A percentile compares a stretch with the other conserved stretches of the same genome.
These are phyloP conservation scores for Dastarcus helophoroides DNA, from an alignment of 2,888 invertebrate species.

Conservation along the genomic window DNA sequence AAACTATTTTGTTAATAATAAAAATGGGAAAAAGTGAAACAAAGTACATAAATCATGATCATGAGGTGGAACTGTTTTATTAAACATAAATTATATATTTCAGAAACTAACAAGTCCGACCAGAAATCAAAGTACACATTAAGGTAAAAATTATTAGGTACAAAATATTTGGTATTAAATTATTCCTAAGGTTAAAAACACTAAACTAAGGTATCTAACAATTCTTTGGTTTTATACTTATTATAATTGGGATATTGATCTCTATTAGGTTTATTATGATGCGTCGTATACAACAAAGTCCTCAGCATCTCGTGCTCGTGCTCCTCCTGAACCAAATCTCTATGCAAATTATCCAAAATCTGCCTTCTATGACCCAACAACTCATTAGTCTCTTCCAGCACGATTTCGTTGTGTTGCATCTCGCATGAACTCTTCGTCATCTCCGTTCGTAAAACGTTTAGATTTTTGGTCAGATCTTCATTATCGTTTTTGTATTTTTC, in stretches of 20 bases:
- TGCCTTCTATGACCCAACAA: conserved; percentile 26
- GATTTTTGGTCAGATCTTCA: conserved; percentile 27
- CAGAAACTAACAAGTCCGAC: conserved; percentile 9
- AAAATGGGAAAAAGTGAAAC: too few species aligned
- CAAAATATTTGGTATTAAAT: conserved; percentile 38
- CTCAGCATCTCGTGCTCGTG: conserved; percentile 36
- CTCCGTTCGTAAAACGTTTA: conserved; percentile 30
- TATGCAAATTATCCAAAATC: conserved; percentile 31
- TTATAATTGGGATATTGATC: conserved; percentile 21
- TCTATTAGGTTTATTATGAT: conserved; percentile 13
- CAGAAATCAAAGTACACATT: too few species aligned
- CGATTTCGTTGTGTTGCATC: conserved; percentile 37
- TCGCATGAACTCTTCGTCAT: conserved; percentile 37
- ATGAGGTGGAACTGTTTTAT: too few species aligned
- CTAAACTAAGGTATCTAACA: conserved; percentile 39
- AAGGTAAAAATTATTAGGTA: conserved; percentile 31
- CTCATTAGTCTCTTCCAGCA: conserved; percentile 34
- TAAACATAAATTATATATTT: conserved; percentile 11
- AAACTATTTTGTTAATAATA: too few species aligned
- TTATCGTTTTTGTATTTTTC: conserved; percentile 27
- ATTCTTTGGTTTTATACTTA: conserved; percentile 36
- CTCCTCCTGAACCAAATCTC: conserved; percentile 32
- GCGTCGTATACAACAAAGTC: conserved; percentile 30
- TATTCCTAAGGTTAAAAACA: conserved; percentile 15
- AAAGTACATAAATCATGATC: too few species aligned